These are phyloP conservation scores for Arctia plantaginis DNA, from an alignment of 2,888 invertebrate genomes.

Conservation along the genomic window DNA sequence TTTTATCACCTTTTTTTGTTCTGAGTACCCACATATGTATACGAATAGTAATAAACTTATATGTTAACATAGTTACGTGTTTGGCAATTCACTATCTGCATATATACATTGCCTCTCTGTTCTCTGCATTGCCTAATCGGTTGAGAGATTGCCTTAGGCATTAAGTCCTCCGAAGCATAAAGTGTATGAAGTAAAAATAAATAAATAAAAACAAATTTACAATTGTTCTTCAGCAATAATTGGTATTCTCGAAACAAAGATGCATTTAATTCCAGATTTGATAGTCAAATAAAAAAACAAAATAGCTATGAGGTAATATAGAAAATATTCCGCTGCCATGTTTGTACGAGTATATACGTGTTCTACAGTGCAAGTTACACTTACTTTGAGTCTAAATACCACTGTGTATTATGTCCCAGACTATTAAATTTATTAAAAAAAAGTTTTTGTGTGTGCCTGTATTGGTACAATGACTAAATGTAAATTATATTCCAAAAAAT, in stretches of 20 bases:
- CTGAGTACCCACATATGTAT: background rate
- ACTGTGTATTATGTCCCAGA: background rate
- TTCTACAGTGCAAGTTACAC: background rate
- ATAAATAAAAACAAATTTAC: background rate
- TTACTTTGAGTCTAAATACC: background rate
- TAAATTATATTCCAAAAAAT: background rate
- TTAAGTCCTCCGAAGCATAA: background rate
- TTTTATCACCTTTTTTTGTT: background rate
- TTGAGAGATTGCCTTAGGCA: background rate
- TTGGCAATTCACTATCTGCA: background rate
- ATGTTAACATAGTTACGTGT: background rate
- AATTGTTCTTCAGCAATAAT: background rate
- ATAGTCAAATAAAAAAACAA: background rate
- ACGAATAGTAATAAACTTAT: background rate
- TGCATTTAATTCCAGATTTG: background rate
- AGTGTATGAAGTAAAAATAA: background rate
- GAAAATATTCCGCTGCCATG: background rate
- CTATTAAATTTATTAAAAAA: background rate
- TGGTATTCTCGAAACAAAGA: background rate
- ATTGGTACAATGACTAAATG: background rate
- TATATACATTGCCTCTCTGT: background rate
- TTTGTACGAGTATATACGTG: background rate
- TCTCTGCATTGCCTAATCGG: background rate
- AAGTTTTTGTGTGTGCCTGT: background rate
- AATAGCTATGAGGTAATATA: background rate